Evolutionary conservation across 2,113 vertebrate genomes (phyloP), one percentile per base, ranked within the genome.

Genomic region (Oncorhynchus kisutch): DNA sequence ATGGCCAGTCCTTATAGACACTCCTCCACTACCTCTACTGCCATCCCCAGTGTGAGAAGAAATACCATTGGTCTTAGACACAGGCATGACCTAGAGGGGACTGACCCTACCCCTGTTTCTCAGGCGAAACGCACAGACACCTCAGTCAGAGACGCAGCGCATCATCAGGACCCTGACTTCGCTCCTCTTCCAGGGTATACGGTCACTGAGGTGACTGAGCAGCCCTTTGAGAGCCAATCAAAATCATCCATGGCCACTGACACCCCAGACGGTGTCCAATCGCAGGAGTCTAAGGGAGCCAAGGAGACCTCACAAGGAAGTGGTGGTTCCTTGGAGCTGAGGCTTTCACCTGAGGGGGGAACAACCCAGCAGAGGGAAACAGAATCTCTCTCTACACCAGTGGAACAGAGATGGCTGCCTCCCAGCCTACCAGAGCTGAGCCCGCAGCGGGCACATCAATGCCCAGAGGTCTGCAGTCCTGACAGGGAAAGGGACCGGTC

Each of bases 391-490:
- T 70, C 81, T 5, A 78, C 82, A 16, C 82, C 85, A 51, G 74
- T 67, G 14, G 72, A 74, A 13, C 78, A 90, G 54, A 83, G 62
- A 74, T 87, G 82, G 81, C 83, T 83, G 22, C 80, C 82, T 2
- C 78, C 89, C 22, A 84, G 84, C 78, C 78, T 86, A 14, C 85
- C 85, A 1, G 84, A 89, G 57, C 78, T 86, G 66, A 87, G 27
- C 65, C 88, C 86, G 18, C 79, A 84, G 7, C 78, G 86, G n/a
- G 81, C 85, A n/a, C 84, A 88, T 68, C 84, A 89, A 27, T 75
- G 31, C 27, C 72, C 87, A 0, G 87, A 87, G 24, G 66, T 82
- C 18, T 73, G 76, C 24, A 71, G 70, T 77, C 59, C 81, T 1
- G 87, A 86, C 18, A 81, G 75, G 60, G 90, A 91, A 25, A 72